A percentile compares a stretch with the other conserved stretches of the same genome.
Conservation (phyloP, 2,888 invertebrate species). For the Pardosa pseudoannulata region DNA sequence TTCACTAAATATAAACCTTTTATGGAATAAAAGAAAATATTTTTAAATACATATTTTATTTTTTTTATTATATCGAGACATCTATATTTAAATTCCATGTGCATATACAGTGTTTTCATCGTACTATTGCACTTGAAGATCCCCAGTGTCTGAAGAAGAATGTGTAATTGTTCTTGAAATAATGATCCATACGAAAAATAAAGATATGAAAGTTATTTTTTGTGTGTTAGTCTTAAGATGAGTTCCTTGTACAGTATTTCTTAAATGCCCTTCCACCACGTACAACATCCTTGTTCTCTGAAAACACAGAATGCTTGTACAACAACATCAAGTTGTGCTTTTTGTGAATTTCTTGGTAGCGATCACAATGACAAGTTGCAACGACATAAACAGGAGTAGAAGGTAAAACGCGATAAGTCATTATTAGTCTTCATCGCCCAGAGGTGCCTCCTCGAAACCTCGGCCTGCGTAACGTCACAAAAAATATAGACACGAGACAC, state of each 20-base stretch:
- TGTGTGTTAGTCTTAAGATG: background rate
- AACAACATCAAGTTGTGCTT: constrained; percentile 8
- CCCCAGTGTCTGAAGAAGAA: background rate
- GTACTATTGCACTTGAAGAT: background rate
- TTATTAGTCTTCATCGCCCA: background rate
- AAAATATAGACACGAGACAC: background rate
- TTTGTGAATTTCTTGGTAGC: background rate
- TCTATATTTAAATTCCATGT: background rate
- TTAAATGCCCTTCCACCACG: background rate
- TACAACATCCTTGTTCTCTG: too few species aligned
- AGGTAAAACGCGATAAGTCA: background rate
- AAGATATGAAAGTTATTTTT: background rate
- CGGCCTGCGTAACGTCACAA: background rate
- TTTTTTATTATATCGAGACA: background rate
- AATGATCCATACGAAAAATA: constrained; percentile 4
- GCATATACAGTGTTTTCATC: background rate
- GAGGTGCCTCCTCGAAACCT: background rate
- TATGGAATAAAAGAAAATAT: background rate
- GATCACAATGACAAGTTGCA: background rate
- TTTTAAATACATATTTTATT: background rate
- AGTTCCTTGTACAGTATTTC: background rate
- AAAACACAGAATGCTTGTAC: background rate
- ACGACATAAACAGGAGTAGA: background rate
- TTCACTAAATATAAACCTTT: too few species aligned
- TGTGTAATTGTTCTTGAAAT: background rate